Percentiles rank a stretch among this genome's conserved stretches.
phyloP scores from a whole-genome alignment of 1,140 invertebrate genomes.

The Papilio machaon region DNA sequence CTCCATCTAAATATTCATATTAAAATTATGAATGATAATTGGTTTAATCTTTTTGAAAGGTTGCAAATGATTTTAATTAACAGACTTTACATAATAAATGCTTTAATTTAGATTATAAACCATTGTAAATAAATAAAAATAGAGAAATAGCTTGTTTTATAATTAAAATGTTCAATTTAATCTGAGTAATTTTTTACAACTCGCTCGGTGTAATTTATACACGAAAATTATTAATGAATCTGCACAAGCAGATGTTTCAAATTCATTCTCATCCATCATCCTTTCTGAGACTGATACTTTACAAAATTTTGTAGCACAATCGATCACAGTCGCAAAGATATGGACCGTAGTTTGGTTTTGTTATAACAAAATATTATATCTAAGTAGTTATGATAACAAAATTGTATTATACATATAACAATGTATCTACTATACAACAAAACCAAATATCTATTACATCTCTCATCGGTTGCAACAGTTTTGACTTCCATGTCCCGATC shows the following conservation, averaged over 20 bases:
- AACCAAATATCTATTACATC: background rate
- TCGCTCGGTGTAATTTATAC: background rate
- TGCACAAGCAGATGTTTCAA: background rate
- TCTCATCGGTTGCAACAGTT: background rate
- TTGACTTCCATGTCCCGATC: background rate
- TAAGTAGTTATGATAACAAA: background rate
- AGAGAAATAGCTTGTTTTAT: background rate
- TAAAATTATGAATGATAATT: slow-evolving; percentile 18
- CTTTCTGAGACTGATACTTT: slow-evolving; percentile 13
- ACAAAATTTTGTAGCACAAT: slow-evolving; percentile 4
- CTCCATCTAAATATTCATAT: background rate
- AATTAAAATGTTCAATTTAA: background rate
- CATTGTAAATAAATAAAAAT: background rate
- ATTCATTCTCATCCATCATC: slow-evolving; percentile 5
- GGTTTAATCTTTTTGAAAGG: background rate
- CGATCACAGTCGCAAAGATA: slow-evolving; percentile 9
- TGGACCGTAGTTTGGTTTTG: slow-evolving; percentile 9
- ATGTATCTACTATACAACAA: background rate
- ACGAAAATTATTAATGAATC: background rate
- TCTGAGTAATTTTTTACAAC: background rate
- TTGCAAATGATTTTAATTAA: background rate
- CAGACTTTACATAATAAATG: background rate
- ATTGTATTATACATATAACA: background rate
- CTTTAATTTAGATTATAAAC: background rate
- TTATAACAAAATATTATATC: background rate